Evolutionary conservation across 2,888 invertebrate species (phyloP).

Genomic region (Dendrolimus houi): DNA sequence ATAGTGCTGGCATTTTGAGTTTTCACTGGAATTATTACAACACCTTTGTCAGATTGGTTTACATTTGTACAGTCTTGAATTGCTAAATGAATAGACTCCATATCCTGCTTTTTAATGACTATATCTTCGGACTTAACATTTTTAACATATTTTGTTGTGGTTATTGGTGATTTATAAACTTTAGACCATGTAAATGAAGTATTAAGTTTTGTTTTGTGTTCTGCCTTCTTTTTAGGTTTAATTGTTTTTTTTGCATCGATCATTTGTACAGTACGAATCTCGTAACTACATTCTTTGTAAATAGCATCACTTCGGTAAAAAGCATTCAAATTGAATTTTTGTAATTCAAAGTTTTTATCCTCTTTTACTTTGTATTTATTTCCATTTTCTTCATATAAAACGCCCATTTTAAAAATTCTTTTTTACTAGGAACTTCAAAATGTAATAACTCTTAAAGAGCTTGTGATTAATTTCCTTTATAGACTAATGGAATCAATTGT

Average conservation of each 20-base stretch:
- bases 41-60: not conserved
- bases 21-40: slow-evolving; percentile 8
- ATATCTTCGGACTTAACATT: slow-evolving; percentile 12
- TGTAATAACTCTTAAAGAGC: too few relatives aligned
- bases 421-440: not conserved
- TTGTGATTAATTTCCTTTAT: too few relatives aligned
- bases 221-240: slow-evolving; percentile 8
- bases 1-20: slow-evolving; percentile 28
- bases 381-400: slow-evolving; percentile 16
- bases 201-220: slow-evolving; percentile 10
- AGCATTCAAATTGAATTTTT: slow-evolving; percentile 23
- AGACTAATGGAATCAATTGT: too few relatives aligned
- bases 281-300: slow-evolving; percentile 49
- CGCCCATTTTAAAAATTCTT: slow-evolving; percentile 21
- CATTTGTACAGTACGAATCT: slow-evolving; percentile 5
- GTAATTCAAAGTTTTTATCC: slow-evolving; percentile 8
- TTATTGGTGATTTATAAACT: slow-evolving; percentile 34
- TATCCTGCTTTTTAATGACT: slow-evolving; percentile 3
- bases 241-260: not conserved
- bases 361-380: not conserved
- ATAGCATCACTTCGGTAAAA: slow-evolving; percentile 31
- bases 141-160: slow-evolving; percentile 7
- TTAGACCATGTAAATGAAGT: slow-evolving; percentile 39
- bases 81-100: not conserved
- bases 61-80: not conserved